phyloP scores from a whole-genome alignment of 1,140 invertebrate species.

The Stegodyphus mimosarum region DNA sequence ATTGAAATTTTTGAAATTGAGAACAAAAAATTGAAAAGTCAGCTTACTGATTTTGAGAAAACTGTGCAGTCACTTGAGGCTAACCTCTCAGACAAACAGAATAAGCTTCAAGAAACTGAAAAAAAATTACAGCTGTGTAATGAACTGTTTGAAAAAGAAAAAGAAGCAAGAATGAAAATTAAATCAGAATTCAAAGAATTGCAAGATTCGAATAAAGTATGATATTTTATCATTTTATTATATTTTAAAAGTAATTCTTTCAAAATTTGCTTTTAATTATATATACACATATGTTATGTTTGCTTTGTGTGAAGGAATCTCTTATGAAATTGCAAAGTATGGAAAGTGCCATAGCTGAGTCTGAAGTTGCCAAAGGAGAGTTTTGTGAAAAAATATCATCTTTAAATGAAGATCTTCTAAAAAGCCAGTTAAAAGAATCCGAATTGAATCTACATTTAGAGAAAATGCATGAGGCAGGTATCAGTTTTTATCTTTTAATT shows the following conservation, averaged over 20 bases:
- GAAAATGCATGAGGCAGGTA: neutral
- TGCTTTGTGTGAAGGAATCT: neutral
- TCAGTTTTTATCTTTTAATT: too few relatives aligned
- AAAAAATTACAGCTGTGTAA: neutral
- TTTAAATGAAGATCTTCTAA: constrained; percentile 41
- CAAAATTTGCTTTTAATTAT: too few relatives aligned
- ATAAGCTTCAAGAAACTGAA: constrained; percentile 1
- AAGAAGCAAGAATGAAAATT: neutral
- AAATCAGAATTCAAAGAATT: constrained; percentile 10
- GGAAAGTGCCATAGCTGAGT: constrained; percentile 1
- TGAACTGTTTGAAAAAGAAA: neutral
- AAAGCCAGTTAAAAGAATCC: constrained; percentile 15
- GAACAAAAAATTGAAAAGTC: constrained; percentile 3
- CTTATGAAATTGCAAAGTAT: neutral
- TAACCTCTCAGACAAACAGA: constrained; percentile 9
- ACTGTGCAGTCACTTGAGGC: neutral
- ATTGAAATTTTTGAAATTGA: constrained; percentile 15
- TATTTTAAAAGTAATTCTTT: too few relatives aligned
- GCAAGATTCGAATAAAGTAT: constrained; percentile 9
- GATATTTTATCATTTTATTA: neutral
- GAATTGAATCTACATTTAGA: neutral
- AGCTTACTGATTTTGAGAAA: constrained; percentile 14
- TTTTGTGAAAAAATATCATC: constrained; percentile 51
- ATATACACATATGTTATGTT: neutral
- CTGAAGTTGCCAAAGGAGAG: constrained; percentile 27